Conservation (phyloP, 1,140 invertebrate species). For the Coptotermes formosanus region DNA sequence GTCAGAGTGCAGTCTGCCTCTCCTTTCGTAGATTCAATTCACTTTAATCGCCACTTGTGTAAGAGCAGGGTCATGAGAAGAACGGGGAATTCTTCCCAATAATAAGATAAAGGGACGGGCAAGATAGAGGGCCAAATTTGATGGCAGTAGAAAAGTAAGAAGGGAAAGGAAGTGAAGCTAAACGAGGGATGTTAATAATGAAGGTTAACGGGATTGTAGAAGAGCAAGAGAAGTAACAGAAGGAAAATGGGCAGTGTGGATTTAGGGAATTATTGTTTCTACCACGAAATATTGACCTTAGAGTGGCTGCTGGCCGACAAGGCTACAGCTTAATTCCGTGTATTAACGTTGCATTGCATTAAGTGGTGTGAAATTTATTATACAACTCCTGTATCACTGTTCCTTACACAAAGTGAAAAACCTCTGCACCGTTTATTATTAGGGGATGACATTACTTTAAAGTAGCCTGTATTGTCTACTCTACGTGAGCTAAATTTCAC, state of each 20-base stretch:
- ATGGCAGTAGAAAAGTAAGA: background rate
- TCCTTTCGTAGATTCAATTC: background rate
- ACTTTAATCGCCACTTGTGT: constrained; percentile 15
- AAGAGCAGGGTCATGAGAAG: background rate
- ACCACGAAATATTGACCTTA: background rate
- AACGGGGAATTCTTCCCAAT: background rate
- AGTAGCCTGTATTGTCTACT: too few relatives aligned
- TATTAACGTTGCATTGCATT: too few relatives aligned
- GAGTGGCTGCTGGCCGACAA: too few relatives aligned
- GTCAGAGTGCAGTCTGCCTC: background rate
- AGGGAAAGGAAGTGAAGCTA: background rate
- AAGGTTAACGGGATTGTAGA: background rate
- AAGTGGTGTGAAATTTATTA: too few relatives aligned
- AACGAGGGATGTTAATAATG: background rate
- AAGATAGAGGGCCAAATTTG: background rate
- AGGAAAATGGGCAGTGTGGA: background rate
- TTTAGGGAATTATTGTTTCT: background rate
- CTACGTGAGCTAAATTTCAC: too few relatives aligned
- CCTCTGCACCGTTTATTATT: too few relatives aligned
- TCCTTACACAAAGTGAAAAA: too few relatives aligned
- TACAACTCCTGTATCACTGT: too few relatives aligned
- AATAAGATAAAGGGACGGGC: background rate
- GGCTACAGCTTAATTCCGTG: too few relatives aligned
- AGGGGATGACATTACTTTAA: too few relatives aligned
- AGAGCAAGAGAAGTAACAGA: background rate